Conservation (phyloP, 2,113 vertebrate genomes). For the Podiceps cristatus region DNA sequence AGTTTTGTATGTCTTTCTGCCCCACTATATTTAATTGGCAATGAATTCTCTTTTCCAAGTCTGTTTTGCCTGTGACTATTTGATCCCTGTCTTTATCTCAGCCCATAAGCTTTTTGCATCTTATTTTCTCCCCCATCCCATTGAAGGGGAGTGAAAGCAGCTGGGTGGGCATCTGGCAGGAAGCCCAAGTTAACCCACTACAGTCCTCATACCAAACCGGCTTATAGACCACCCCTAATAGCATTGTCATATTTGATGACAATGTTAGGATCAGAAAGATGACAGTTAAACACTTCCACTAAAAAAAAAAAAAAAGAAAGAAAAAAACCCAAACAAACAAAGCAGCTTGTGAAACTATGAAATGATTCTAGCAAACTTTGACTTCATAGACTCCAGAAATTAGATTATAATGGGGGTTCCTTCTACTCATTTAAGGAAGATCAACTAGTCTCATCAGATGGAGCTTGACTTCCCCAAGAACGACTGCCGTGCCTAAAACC, state of each 20-base stretch:
- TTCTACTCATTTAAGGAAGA: background rate
- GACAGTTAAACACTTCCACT: background rate
- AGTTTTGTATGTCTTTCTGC: background rate
- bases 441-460: background rate
- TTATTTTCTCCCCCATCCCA: accelerated
- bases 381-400: background rate
- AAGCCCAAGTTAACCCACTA: background rate
- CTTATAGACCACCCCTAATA: too few relatives aligned
- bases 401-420: background rate
- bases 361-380: background rate
- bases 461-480: background rate
- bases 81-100: background rate
- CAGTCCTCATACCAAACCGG: background rate
- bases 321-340: too few relatives aligned
- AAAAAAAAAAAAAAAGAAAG: too few relatives aligned
- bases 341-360: background rate
- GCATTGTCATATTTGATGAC: accelerated
- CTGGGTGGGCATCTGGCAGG: background rate
- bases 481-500: background rate
- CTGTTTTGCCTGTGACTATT: background rate
- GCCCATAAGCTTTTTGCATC: background rate
- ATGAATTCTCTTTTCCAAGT: background rate
- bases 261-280: background rate
- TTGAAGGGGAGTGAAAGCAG: background rate
- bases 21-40: background rate